These are phyloP conservation scores for Drosophila lutescens DNA, from an alignment of 2,888 invertebrate genomes.

Conservation along the genomic window DNA sequence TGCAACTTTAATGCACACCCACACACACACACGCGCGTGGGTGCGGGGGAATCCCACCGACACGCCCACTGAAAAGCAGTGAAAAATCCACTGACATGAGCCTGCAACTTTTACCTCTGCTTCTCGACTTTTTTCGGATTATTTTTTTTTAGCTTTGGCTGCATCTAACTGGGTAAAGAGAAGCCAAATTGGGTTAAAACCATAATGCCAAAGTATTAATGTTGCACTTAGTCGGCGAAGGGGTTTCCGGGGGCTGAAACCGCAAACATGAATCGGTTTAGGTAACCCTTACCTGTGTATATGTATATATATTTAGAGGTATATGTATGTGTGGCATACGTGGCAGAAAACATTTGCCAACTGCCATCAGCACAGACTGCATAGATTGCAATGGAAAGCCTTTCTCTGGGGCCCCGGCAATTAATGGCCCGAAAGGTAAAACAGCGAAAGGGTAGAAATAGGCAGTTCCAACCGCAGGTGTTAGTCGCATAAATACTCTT, in stretches of 20 bases:
- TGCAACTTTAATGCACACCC: conserved; percentile 50
- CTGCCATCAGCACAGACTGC: conserved; percentile 42
- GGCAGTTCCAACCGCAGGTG: conserved; percentile 1
- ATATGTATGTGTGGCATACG: conserved; percentile 32
- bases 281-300: conserved; percentile 28
- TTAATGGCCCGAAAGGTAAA: conserved; percentile 53
- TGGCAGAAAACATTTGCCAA: conserved; percentile 51
- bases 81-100: conserved; percentile 34
- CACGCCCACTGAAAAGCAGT: conserved; percentile 34
- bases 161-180: conserved; percentile 28
- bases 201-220: conserved; percentile 68
- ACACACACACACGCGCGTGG: conserved; percentile 8
- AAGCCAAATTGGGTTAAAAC: conserved; percentile 69
- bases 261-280: conserved; percentile 43
- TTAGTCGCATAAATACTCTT: not conserved
- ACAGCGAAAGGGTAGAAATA: conserved; percentile 25
- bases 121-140: not conserved
- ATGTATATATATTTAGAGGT: not conserved
- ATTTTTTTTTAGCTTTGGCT: conserved; percentile 18
- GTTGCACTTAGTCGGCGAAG: conserved; percentile 45
- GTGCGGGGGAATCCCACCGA: not conserved
- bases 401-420: conserved; percentile 38
- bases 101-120: conserved; percentile 23
- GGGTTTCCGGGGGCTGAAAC: conserved; percentile 13
- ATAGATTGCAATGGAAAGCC: conserved; percentile 28